These are phyloP conservation scores for Caenorhabditis japonica DNA, from an alignment of 2,888 invertebrate species.

Conservation along the genomic window DNA sequence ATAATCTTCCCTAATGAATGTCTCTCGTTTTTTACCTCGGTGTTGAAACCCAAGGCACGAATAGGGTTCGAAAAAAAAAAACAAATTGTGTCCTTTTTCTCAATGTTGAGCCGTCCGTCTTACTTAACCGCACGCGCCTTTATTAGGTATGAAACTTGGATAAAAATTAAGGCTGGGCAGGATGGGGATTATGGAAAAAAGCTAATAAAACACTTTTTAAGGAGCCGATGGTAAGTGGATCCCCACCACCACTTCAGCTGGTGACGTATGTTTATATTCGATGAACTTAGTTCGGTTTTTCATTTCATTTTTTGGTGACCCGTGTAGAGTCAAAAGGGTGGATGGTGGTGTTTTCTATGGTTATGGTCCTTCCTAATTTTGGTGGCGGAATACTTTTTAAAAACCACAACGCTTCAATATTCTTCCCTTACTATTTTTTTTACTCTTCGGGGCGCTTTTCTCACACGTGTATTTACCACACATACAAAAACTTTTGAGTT, in stretches of 20 bases:
- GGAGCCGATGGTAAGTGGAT: conserved; percentile 59
- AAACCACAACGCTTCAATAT: too few relatives aligned
- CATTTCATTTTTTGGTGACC: conserved; percentile 13
- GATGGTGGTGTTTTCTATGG: conserved; percentile 14
- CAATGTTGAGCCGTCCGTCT: conserved; percentile 36
- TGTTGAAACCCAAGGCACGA: conserved; percentile 25
- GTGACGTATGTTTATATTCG: conserved; percentile 49
- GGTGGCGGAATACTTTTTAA: too few relatives aligned
- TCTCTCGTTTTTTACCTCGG: conserved; percentile 8
- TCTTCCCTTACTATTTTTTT: too few relatives aligned
- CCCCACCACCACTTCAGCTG: conserved; percentile 13
- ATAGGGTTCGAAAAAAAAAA: conserved; percentile 2
- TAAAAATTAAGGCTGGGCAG: too few relatives aligned
- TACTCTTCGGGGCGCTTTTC: too few relatives aligned
- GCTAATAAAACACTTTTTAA: conserved; percentile 43
- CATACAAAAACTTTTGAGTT: not conserved
- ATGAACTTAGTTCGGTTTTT: conserved; percentile 39
- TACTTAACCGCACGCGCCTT: conserved; percentile 55
- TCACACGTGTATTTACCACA: not conserved
- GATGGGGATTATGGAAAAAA: too few relatives aligned
- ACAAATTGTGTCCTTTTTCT: conserved; percentile 14
- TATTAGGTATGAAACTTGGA: too few relatives aligned
- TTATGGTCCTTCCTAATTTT: conserved; percentile 13
- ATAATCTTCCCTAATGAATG: not conserved
- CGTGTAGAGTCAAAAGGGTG: conserved; percentile 3